Conservation (phyloP, 2,888 invertebrate species). For the Agrochola circellaris region DNA sequence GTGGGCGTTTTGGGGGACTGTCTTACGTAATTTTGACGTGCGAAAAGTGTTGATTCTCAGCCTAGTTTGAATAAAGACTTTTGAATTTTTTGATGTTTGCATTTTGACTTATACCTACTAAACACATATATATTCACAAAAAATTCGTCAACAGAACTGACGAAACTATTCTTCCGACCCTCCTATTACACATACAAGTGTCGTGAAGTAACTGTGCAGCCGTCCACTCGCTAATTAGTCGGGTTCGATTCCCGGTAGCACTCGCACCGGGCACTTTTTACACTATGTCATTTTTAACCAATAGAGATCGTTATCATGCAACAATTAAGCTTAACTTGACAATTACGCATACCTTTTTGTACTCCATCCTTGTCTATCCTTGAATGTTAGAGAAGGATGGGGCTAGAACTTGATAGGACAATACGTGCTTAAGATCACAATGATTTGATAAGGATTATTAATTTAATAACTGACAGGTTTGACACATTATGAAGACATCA, state of each 20-base stretch:
- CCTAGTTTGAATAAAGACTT: too few relatives aligned
- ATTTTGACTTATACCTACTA: too few relatives aligned
- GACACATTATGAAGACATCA: constrained; percentile 47
- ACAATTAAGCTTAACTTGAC: constrained; percentile 77
- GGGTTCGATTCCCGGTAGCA: constrained; percentile 80
- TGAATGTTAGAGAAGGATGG: background rate
- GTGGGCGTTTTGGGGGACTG: too few relatives aligned
- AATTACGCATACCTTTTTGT: constrained; percentile 75
- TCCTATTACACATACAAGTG: constrained; percentile 74
- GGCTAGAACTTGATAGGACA: background rate
- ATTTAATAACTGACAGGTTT: constrained; percentile 34
- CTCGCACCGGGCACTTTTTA: constrained; percentile 75
- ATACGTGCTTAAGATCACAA: constrained; percentile 6
- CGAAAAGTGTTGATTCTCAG: too few relatives aligned
- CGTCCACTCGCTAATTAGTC: constrained; percentile 82
- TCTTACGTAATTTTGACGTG: too few relatives aligned
- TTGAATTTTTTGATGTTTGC: too few relatives aligned
- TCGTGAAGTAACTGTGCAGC: constrained; percentile 78
- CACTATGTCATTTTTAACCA: constrained; percentile 80
- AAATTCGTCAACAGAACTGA: background rate
- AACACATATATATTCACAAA: background rate
- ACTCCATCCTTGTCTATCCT: constrained; percentile 36
- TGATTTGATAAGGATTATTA: constrained; percentile 24
- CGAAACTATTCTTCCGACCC: constrained; percentile 62
- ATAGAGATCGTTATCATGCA: constrained; percentile 81